Evolutionary conservation across 1,140 invertebrate genomes (phyloP).

Genomic region (Limonius californicus): DNA sequence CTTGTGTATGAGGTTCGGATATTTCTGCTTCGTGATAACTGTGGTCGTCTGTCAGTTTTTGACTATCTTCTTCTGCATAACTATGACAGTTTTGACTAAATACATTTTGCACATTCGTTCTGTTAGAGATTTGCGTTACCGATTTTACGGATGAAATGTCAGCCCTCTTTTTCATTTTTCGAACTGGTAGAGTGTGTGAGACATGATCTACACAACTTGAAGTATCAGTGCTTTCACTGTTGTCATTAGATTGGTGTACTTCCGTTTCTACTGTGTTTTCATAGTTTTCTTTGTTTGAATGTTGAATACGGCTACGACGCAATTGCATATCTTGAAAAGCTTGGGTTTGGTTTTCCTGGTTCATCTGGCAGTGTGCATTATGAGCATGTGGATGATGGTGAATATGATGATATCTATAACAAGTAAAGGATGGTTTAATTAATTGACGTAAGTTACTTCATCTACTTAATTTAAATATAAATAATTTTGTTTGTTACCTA

Average conservation of each 20-base stretch:
- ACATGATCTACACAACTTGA: constrained; percentile 47
- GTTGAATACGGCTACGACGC: constrained; percentile 30
- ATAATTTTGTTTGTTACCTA: constrained; percentile 25
- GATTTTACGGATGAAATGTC: constrained; percentile 49
- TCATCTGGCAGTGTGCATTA: constrained; percentile 46
- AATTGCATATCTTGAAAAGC: constrained; percentile 30
- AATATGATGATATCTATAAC: constrained; percentile 39
- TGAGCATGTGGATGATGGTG: constrained; percentile 44
- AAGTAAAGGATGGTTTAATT: no score
- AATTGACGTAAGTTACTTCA: no score
- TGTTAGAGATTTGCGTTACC: constrained; percentile 41
- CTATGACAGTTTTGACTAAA: constrained; percentile 39
- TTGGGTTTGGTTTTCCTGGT: constrained; percentile 37
- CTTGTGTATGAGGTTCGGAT: constrained; percentile 25
- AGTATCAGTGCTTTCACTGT: constrained; percentile 46
- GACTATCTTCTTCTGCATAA: constrained; percentile 22
- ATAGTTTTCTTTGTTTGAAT: constrained; percentile 45
- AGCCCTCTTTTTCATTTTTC: constrained; percentile 53
- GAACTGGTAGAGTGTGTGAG: constrained; percentile 50
- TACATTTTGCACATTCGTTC: constrained; percentile 50
- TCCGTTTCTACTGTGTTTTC: constrained; percentile 46
- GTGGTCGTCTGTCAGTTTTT: constrained; percentile 32
- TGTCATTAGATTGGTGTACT: constrained; percentile 45
- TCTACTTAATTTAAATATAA: no score
- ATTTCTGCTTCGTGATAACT: constrained; percentile 40